A percentile compares a stretch with the other conserved stretches of the same genome.
Evolutionary conservation across 2,888 invertebrate genomes (phyloP).

Genomic region (Acronicta psi): DNA sequence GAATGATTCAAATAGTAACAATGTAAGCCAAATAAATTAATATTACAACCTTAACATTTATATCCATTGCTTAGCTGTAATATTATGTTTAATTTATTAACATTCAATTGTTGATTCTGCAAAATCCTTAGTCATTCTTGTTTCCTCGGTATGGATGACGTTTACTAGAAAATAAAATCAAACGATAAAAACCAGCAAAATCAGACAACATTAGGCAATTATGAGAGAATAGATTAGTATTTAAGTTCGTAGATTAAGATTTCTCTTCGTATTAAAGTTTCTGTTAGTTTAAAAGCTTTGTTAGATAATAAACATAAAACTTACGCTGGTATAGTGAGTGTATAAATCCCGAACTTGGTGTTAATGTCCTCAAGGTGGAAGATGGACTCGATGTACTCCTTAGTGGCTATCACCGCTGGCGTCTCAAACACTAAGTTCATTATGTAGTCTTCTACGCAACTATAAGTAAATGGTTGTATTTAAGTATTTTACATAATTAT

Average conservation of each 20-base stretch:
- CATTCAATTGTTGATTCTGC: constrained; percentile 10
- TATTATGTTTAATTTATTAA: constrained; percentile 2
- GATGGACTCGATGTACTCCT: constrained; percentile 75
- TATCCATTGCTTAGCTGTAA: constrained; percentile 12
- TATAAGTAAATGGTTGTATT: constrained; percentile 33
- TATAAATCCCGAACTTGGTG: constrained; percentile 83
- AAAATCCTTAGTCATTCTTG: constrained; percentile 70
- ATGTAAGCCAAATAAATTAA: constrained; percentile 10
- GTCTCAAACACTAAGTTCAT: constrained; percentile 85
- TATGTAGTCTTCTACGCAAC: constrained; percentile 86
- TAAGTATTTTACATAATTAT: too few species aligned
- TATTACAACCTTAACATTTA: constrained; percentile 13
- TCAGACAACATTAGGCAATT: not conserved
- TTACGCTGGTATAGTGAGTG: constrained; percentile 83
- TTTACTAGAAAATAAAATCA: constrained; percentile 72
- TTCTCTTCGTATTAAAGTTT: too few species aligned
- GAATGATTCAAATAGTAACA: constrained; percentile 4
- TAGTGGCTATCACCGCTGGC: constrained; percentile 79
- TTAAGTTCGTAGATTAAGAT: too few species aligned
- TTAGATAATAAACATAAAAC: constrained; percentile 44
- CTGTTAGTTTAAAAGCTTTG: too few species aligned
- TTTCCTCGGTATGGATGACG: constrained; percentile 79
- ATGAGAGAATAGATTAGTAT: too few species aligned
- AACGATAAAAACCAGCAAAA: not conserved
- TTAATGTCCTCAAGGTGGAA: constrained; percentile 82